These are phyloP conservation scores for Carollia perspicillata DNA, from an alignment of 2,113 vertebrate genomes.

Conservation along the genomic window DNA sequence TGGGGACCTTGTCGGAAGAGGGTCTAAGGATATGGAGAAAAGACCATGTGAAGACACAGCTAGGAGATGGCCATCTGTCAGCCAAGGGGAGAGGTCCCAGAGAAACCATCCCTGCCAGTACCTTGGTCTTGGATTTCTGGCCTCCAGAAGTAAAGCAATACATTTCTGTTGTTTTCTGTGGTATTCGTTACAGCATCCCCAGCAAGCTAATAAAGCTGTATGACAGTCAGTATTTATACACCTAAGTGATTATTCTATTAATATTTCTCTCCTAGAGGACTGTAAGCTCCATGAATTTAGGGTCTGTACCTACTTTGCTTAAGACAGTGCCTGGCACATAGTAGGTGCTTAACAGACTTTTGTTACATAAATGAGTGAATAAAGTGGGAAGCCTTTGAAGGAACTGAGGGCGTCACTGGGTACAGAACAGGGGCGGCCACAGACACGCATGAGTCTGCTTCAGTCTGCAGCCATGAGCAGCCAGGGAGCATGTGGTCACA, in stretches of 20 bases:
- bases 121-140: not conserved
- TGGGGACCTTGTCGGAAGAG: not conserved
- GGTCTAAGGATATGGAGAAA: not conserved
- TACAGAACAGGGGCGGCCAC: not conserved
- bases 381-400: not conserved
- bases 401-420: not conserved
- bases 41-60: not conserved
- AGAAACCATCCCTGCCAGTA: not conserved
- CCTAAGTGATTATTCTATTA: not conserved
- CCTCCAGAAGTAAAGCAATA: not conserved
- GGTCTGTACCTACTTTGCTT: not conserved
- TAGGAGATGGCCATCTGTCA: not conserved
- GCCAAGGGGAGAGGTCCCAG: not conserved
- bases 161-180: not conserved
- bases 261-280: not conserved
- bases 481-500: not conserved
- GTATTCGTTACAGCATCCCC: not conserved
- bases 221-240: not conserved
- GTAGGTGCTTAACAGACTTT: not conserved
- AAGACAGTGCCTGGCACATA: not conserved
- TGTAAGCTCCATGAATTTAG: not conserved
- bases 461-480: not conserved
- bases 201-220: not conserved
- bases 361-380: not conserved
- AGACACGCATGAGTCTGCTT: not conserved